Conservation (phyloP, 2,797 vertebrate species). For the Scleropages formosus region DNA sequence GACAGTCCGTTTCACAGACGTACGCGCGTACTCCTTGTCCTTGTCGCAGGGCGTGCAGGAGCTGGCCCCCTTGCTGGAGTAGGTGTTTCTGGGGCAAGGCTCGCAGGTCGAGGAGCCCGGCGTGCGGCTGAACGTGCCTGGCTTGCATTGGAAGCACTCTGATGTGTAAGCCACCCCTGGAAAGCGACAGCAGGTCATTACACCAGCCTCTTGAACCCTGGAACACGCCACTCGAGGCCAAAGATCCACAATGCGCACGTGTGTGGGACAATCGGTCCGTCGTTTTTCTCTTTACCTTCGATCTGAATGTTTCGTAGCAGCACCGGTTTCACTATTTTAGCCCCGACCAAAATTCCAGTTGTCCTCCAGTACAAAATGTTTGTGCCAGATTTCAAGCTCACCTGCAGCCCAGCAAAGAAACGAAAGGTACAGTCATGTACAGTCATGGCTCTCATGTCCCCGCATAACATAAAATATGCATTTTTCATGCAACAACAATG, state of each 20-base stretch:
- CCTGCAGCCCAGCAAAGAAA: conserved; percentile 59
- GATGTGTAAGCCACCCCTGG: conserved; percentile 95
- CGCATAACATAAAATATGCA: neutral
- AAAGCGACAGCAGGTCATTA: neutral
- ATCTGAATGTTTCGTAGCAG: conserved; percentile 91
- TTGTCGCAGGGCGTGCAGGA: conserved; percentile 81
- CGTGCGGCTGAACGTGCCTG: conserved; percentile 83
- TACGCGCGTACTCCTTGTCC: conserved; percentile 84
- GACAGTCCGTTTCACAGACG: neutral
- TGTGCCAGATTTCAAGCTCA: conserved; percentile 88
- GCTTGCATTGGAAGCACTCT: conserved; percentile 90
- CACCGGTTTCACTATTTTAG: conserved; percentile 87
- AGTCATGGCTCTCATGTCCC: too few species aligned
- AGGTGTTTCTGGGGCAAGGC: conserved; percentile 83
- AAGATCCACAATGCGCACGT: too few species aligned
- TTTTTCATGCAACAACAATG: neutral
- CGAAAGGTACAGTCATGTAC: too few species aligned
- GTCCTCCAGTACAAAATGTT: conserved; percentile 98
- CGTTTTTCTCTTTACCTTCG: conserved; percentile 72
- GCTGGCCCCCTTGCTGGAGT: conserved; percentile 84
- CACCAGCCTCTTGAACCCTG: neutral
- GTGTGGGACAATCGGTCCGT: too few species aligned
- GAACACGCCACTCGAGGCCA: too few species aligned
- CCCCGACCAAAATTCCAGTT: conserved; percentile 83
- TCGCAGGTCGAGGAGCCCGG: conserved; percentile 85